Conservation (phyloP, 1,140 invertebrate species). For the Calephelis nemesis region DNA sequence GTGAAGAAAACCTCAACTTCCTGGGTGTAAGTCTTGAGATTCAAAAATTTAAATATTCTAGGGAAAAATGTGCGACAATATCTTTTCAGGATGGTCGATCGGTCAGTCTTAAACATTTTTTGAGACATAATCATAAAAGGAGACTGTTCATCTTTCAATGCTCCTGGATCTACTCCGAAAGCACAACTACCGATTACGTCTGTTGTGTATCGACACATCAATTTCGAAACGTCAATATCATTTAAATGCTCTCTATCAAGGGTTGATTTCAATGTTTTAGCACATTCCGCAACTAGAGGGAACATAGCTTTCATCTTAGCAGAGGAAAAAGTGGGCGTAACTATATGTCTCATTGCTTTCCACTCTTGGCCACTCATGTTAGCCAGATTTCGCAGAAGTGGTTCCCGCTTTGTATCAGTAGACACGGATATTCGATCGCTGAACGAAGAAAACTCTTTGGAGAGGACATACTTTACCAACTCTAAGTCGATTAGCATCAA, state of each 20-base stretch:
- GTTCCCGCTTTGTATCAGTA: conserved; percentile 66
- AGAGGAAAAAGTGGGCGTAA: conserved; percentile 74
- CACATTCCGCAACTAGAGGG: conserved; percentile 63
- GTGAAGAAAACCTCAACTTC: conserved; percentile 68
- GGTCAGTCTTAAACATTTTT: conserved; percentile 65
- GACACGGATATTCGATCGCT: conserved; percentile 67
- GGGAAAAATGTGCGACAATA: conserved; percentile 66
- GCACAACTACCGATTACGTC: conserved; percentile 73
- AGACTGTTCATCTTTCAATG: conserved; percentile 60
- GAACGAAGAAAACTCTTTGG: conserved; percentile 73
- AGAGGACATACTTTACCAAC: conserved; percentile 69
- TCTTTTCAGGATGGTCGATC: conserved; percentile 60
- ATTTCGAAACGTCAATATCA: conserved; percentile 55
- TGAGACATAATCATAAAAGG: conserved; percentile 68
- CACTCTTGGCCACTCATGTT: conserved; percentile 75
- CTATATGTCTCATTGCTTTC: conserved; percentile 67
- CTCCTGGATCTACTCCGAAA: conserved; percentile 65
- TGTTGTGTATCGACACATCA: conserved; percentile 66
- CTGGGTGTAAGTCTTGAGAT: conserved; percentile 58
- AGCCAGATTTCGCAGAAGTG: conserved; percentile 64
- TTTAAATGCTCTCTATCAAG: conserved; percentile 40
- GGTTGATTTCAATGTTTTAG: conserved; percentile 49
- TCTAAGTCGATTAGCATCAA: conserved; percentile 72
- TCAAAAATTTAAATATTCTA: conserved; percentile 62
- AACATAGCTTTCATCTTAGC: conserved; percentile 79